Evolutionary conservation across 2,797 vertebrate species (phyloP).

Genomic region (Nyctibius grandis): DNA sequence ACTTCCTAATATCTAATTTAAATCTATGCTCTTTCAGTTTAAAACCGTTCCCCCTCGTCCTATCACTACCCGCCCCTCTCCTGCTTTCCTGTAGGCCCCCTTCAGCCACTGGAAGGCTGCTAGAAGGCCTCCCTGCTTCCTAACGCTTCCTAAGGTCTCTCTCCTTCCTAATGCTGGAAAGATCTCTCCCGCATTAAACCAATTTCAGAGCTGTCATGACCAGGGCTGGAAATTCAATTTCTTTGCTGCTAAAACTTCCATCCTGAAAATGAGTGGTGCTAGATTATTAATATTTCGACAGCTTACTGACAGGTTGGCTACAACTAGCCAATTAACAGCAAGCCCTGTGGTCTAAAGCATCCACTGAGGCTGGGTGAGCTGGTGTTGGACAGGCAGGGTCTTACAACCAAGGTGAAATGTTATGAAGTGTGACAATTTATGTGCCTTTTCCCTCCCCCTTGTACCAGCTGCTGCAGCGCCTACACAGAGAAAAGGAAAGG

Average conservation of each 20-base stretch:
- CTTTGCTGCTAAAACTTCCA: conserved; percentile 2
- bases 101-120: too few species aligned
- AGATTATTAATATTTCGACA: conserved; percentile 40
- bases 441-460: neutral
- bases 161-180: neutral
- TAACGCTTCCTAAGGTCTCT: too few species aligned
- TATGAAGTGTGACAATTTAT: neutral
- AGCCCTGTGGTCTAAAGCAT: neutral
- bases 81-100: too few species aligned
- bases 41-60: too few species aligned
- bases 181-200: neutral
- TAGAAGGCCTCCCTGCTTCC: too few species aligned
- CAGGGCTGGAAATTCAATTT: conserved; percentile 20
- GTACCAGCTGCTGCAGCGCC: neutral
- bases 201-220: conserved; percentile 18
- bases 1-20: too few species aligned
- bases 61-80: too few species aligned
- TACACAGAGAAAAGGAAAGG: neutral
- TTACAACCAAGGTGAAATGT: neutral
- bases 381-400: neutral
- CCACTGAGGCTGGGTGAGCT: neutral
- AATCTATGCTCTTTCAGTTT: too few species aligned
- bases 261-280: neutral
- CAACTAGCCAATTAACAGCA: neutral
- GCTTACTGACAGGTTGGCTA: neutral